phyloP scores from a whole-genome alignment of 2,113 vertebrate genomes.

The Xiphias gladius region DNA sequence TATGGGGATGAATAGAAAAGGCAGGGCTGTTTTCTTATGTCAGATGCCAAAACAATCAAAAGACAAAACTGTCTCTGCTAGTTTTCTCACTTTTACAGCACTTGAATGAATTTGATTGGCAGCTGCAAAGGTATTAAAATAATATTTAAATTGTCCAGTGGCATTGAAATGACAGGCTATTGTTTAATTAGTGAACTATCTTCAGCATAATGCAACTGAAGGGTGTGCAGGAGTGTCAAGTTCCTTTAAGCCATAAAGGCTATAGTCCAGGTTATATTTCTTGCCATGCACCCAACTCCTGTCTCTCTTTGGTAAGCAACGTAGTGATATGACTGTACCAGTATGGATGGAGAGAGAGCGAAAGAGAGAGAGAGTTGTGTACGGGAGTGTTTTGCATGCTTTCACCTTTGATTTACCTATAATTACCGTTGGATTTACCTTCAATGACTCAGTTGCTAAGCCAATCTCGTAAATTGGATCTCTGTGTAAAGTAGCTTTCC shows the following conservation, averaged over 20 bases:
- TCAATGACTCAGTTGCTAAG: slow-evolving; percentile 74
- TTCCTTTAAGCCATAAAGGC: slow-evolving; percentile 40
- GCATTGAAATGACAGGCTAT: slow-evolving; percentile 2
- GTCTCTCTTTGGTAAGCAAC: slow-evolving; percentile 50
- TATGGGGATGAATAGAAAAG: slow-evolving; percentile 28
- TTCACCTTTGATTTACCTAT: slow-evolving; percentile 81
- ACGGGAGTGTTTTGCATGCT: slow-evolving; percentile 71
- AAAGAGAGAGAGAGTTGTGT: slow-evolving; percentile 47
- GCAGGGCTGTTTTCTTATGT: slow-evolving; percentile 33
- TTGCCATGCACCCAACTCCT: slow-evolving; percentile 35
- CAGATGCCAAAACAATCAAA: slow-evolving; percentile 36
- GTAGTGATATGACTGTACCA: slow-evolving; percentile 54
- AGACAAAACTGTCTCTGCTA: slow-evolving; percentile 1
- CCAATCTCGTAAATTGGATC: slow-evolving; percentile 81
- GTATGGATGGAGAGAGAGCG: neutral
- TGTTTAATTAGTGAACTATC: slow-evolving; percentile 15
- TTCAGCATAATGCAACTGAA: slow-evolving; percentile 32
- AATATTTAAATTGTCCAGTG: slow-evolving; percentile 11
- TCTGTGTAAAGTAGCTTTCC: slow-evolving; percentile 77
- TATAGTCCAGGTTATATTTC: slow-evolving; percentile 47
- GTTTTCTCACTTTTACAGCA: neutral
- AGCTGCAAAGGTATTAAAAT: slow-evolving; percentile 16
- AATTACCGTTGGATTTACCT: slow-evolving; percentile 80
- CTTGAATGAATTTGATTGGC: slow-evolving; percentile 26
- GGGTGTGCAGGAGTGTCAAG: slow-evolving; percentile 25